Conservation (phyloP, 2,797 vertebrate species). For the Crocidura indochinensis region DNA sequence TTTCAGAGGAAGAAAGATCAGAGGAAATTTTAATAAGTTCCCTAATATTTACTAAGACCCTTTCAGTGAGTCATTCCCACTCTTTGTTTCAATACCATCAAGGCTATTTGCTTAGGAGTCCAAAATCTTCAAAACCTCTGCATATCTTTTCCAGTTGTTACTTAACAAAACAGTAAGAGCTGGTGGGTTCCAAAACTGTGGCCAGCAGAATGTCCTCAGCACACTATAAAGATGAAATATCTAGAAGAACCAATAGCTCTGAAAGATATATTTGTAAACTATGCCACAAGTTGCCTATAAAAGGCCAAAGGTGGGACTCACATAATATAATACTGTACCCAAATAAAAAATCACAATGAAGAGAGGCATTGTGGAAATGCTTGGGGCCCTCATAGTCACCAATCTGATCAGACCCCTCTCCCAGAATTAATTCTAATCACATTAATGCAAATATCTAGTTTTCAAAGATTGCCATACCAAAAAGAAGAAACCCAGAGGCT, state of each 20-base stretch:
- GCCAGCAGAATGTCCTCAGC: not conserved
- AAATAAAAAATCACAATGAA: not conserved
- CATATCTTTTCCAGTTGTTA: not conserved
- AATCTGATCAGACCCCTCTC: not conserved
- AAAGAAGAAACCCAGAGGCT: constrained; percentile 5
- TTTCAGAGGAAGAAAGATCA: not conserved
- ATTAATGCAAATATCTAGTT: not conserved
- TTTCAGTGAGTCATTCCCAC: rapidly evolving
- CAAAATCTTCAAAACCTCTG: not conserved
- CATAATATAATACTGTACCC: not conserved
- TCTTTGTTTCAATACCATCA: not conserved
- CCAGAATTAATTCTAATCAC: not conserved
- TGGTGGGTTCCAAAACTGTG: not conserved
- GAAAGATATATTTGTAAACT: not conserved
- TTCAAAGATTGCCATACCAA: not conserved
- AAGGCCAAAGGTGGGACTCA: not conserved
- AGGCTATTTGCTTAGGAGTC: not conserved
- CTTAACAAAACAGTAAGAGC: no score
- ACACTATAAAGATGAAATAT: not conserved
- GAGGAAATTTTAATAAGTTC: not conserved
- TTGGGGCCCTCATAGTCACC: not conserved
- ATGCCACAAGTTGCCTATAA: not conserved
- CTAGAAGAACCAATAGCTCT: not conserved
- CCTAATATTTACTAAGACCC: not conserved
- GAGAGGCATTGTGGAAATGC: no score